Conservation (phyloP, 35 echinoderm and acorn worm genomes). For the Chiridota heheva region DNA sequence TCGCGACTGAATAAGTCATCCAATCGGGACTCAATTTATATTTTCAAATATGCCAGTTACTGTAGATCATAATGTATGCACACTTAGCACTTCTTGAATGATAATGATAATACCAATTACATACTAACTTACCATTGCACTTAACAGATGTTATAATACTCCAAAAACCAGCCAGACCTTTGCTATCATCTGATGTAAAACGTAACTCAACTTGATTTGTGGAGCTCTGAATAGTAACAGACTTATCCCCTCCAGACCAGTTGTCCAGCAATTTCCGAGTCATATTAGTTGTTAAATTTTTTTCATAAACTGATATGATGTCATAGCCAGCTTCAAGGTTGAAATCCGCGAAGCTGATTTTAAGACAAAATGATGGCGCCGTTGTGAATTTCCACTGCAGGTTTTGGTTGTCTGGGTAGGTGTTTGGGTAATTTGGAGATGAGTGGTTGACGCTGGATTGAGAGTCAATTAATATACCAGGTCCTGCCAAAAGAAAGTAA, state of each 20-base stretch:
- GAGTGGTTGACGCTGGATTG: neutral
- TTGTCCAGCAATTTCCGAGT: neutral
- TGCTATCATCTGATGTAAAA: conserved; percentile 8
- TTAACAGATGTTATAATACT: too few relatives aligned
- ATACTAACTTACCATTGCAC: too few relatives aligned
- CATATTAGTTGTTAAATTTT: too few relatives aligned
- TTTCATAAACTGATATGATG: conserved; percentile 14
- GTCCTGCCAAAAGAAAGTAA: too few relatives aligned
- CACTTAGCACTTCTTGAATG: too few relatives aligned
- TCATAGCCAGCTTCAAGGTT: neutral
- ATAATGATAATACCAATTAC: too few relatives aligned
- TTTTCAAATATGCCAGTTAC: too few relatives aligned
- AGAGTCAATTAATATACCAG: too few relatives aligned
- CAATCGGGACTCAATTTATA: too few relatives aligned
- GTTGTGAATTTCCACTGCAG: neutral
- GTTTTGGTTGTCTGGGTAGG: neutral
- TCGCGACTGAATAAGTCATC: too few relatives aligned
- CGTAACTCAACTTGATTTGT: conserved; percentile 11
- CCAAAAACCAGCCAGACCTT: neutral
- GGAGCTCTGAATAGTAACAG: neutral
- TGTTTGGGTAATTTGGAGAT: conserved; percentile 17
- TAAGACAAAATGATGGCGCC: neutral
- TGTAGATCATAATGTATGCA: too few relatives aligned
- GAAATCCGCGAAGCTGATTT: conserved; percentile 2
- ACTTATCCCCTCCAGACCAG: conserved; percentile 27